Base-by-base conservation (phyloP, 2,797 vertebrate genomes). In the Sebastes oblongus region DNA sequence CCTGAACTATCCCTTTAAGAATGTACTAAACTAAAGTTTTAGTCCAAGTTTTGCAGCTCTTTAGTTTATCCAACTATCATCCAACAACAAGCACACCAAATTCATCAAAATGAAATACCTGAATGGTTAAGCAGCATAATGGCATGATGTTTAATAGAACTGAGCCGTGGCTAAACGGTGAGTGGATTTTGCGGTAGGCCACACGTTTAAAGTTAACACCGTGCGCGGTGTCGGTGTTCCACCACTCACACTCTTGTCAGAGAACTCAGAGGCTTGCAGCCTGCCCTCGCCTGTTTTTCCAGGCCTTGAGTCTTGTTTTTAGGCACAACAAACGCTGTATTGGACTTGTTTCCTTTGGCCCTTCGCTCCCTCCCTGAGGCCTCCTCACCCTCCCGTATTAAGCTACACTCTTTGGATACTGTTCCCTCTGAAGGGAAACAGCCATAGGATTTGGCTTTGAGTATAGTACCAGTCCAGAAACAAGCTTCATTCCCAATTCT, bases 321-420 rank as follows among this genome's bases (percentile, higher is more conserved):
- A 95, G 88, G 94, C 91, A 95, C 95, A 96, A 94, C 94, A 96
- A 95, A 92, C 91, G 76, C 92, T 90, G 94, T 88, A 93, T 93
- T 93, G 88, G 90, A 80, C 91, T 86, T 95, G 94, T 96, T 96
- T 94, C 92, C 89, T 91, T 96, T 96, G 95, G 95, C 95, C 82
- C 71, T 78, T 42, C 10, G 6, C 88, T 87, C 83, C 86, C 81
- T 92, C 88, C 87, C 89, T 65, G 68, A 92, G 88, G 90, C 91
- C 90, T 90, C 89, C 86, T 88, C 91, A 85, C 86, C 82, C 83
- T 91, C 91, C 86, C 89, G 81, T 91, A 90, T 93, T 89, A 89
- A 91, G 88, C 92, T 91, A 74, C 92, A 80, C 92, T 91, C 91
- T 88, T 93, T 94, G 89, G 92, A 92, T 94, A 83, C 78, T 84